Conservation (phyloP, 2,888 invertebrate genomes). For the Acleris laterana region DNA sequence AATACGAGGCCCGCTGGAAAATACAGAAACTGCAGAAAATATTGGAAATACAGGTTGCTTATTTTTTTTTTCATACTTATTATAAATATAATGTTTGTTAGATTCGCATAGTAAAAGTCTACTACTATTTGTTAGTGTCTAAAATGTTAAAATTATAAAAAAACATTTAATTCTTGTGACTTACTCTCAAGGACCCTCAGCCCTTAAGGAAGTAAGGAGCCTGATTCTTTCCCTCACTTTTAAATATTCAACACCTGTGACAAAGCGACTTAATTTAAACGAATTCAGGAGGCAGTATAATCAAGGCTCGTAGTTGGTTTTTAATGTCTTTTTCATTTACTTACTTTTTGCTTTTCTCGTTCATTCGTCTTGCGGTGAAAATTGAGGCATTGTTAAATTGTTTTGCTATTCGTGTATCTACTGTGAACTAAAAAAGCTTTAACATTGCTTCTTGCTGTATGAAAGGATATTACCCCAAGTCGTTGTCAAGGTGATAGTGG, state of each 20-base stretch:
- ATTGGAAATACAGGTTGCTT: too few relatives aligned
- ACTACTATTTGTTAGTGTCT: too few relatives aligned
- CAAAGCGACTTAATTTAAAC: constrained; percentile 59
- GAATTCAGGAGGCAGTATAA: constrained; percentile 53
- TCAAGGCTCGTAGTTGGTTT: constrained; percentile 58
- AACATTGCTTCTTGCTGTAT: too few relatives aligned
- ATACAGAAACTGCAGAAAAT: too few relatives aligned
- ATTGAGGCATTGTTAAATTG: constrained; percentile 26
- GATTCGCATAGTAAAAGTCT: too few relatives aligned
- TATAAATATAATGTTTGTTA: too few relatives aligned
- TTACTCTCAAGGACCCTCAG: constrained; percentile 30
- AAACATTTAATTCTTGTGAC: not conserved
- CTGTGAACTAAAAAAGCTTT: too few relatives aligned
- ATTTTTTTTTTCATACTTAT: too few relatives aligned
- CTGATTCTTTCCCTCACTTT: constrained; percentile 47
- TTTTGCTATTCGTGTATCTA: constrained; percentile 4
- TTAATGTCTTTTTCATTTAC: constrained; percentile 62
- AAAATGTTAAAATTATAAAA: too few relatives aligned
- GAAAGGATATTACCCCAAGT: too few relatives aligned
- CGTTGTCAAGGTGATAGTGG: too few relatives aligned
- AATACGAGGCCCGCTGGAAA: too few relatives aligned
- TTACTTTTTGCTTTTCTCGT: constrained; percentile 45
- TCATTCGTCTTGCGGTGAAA: constrained; percentile 40
- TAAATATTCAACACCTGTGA: constrained; percentile 66
- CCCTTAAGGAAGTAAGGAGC: constrained; percentile 33